Percentiles rank a stretch among this genome's conserved stretches.
phyloP scores from a whole-genome alignment of 1,140 invertebrate species.

The Sycophila sp. region DNA sequence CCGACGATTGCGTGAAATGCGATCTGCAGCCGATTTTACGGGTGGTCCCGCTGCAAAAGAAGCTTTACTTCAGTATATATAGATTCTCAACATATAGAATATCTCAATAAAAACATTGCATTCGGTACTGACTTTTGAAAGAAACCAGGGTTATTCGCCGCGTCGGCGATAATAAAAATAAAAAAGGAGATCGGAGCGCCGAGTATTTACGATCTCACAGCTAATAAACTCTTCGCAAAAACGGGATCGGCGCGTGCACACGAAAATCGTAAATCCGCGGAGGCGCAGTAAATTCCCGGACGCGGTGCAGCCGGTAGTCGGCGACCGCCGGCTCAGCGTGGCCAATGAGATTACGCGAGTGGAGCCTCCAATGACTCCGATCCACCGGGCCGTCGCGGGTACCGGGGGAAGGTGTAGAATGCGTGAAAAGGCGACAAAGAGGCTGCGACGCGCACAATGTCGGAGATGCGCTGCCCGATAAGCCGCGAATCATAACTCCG shows the following conservation, averaged over 20 bases:
- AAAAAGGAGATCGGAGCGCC: neutral
- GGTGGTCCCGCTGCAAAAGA: constrained; percentile 10
- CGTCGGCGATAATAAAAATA: neutral
- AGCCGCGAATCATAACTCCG: constrained; percentile 22
- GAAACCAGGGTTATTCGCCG: neutral
- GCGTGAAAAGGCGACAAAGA: constrained; percentile 14
- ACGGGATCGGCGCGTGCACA: too few species aligned
- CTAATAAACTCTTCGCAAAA: neutral
- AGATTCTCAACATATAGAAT: too few species aligned
- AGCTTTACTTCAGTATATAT: too few species aligned
- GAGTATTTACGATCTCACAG: neutral
- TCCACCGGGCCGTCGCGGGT: neutral
- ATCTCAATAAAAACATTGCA: too few species aligned
- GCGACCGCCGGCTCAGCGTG: constrained; percentile 50
- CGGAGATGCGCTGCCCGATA: constrained; percentile 26
- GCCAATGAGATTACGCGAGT: constrained; percentile 55
- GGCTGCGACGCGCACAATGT: neutral
- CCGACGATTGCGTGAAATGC: neutral
- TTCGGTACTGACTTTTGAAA: neutral
- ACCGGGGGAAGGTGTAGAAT: neutral
- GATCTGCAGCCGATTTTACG: constrained; percentile 18
- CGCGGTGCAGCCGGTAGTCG: constrained; percentile 38
- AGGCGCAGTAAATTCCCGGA: constrained; percentile 52
- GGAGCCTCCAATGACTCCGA: neutral
- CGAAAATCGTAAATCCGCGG: constrained; percentile 53